These are phyloP conservation scores for Pycnomerus fuliginosus DNA, from an alignment of 2,888 invertebrate genomes.

Conservation along the genomic window DNA sequence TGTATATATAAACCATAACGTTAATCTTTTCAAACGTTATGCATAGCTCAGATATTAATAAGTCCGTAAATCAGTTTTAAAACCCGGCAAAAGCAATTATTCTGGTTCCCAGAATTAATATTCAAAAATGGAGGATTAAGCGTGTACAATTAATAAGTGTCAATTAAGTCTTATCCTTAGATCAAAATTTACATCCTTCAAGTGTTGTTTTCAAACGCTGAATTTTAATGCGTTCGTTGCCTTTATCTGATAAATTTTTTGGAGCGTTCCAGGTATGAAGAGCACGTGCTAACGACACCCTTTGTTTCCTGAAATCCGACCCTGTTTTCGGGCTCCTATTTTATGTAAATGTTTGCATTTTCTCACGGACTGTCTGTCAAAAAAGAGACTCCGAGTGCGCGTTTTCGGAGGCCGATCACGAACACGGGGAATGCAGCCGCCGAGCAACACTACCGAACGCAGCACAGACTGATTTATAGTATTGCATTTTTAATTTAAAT, in stretches of 20 bases:
- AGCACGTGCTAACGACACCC: too few species aligned
- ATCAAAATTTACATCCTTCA: not conserved
- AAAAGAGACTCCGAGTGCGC: conserved; percentile 26
- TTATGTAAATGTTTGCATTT: conserved; percentile 32
- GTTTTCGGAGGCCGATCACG: conserved; percentile 35
- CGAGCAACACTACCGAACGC: conserved; percentile 25
- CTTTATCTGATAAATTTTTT: not conserved
- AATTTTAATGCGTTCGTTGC: not conserved
- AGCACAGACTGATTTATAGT: conserved; percentile 34
- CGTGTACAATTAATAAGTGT: conserved; percentile 5
- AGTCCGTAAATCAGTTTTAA: too few species aligned
- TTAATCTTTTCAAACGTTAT: too few species aligned
- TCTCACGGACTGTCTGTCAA: conserved; percentile 31
- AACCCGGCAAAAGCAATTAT: too few species aligned
- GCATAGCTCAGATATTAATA: too few species aligned
- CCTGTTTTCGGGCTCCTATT: conserved; percentile 12
- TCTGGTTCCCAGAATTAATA: conserved; percentile 11
- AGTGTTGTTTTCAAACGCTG: not conserved
- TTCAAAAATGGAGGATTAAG: conserved; percentile 3
- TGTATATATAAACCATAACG: too few species aligned
- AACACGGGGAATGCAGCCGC: conserved; percentile 31
- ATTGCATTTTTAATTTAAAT: conserved; percentile 38
- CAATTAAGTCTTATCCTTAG: too few species aligned
- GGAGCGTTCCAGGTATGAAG: not conserved
- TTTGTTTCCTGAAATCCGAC: conserved; percentile 1